These are phyloP conservation scores for Lasioglossum oenotherae DNA, from an alignment of 2,888 invertebrate species.

Conservation along the genomic window DNA sequence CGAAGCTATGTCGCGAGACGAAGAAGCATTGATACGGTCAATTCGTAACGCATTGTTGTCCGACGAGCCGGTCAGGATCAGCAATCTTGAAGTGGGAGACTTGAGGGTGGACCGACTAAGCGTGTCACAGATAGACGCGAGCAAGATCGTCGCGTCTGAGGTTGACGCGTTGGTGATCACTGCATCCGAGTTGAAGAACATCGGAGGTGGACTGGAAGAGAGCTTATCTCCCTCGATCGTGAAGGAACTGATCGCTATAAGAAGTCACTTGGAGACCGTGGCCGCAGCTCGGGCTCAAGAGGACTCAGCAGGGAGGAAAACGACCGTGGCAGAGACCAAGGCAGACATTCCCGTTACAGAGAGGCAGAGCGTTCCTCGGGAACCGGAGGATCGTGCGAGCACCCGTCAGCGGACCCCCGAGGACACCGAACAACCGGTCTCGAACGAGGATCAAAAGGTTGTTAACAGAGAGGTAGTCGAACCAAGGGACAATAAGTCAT, in stretches of 20 bases:
- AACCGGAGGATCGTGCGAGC: not conserved
- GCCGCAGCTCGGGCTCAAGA: constrained; percentile 60
- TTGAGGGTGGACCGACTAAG: constrained; percentile 92
- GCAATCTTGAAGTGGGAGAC: constrained; percentile 89
- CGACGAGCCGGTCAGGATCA: constrained; percentile 85
- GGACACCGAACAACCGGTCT: constrained; percentile 33
- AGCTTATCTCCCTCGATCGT: constrained; percentile 73
- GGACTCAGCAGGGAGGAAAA: constrained; percentile 31
- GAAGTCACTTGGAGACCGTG: constrained; percentile 79
- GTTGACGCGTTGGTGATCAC: constrained; percentile 91
- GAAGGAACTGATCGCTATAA: constrained; percentile 81
- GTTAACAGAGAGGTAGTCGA: constrained; percentile 61
- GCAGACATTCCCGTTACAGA: constrained; percentile 59
- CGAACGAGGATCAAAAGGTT: constrained; percentile 66
- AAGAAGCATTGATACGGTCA: constrained; percentile 41
- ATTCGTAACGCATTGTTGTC: constrained; percentile 70
- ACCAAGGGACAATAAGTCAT: constrained; percentile 36
- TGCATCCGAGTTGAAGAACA: constrained; percentile 90
- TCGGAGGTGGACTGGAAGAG: constrained; percentile 84
- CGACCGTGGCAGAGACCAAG: constrained; percentile 10
- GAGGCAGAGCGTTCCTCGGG: constrained; percentile 7
- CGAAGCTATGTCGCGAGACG: constrained; percentile 38
- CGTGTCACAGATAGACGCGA: constrained; percentile 92
- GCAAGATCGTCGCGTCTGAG: constrained; percentile 92
- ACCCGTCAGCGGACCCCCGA: not conserved